A percentile compares a stretch with the other conserved stretches of the same genome.
phyloP scores from a whole-genome alignment of 2,888 invertebrate genomes.

The Agrochola lychnidis region DNA sequence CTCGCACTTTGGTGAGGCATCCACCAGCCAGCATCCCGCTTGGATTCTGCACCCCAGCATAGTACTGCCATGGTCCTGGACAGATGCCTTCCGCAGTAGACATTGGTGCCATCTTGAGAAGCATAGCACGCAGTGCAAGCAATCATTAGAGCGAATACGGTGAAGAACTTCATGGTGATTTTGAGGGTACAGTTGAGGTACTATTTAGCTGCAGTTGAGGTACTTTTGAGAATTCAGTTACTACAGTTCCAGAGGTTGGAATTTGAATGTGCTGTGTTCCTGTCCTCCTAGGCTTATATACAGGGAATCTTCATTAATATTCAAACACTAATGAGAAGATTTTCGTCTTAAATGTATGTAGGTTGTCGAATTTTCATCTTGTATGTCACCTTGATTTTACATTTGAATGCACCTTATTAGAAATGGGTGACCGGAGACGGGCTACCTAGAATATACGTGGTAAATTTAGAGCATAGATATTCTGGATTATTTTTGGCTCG shows the following conservation, averaged over 20 bases:
- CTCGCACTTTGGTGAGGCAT: constrained; percentile 42
- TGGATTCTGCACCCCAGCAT: constrained; percentile 46
- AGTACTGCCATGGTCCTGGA: constrained; percentile 35
- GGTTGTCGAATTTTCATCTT: constrained; percentile 42
- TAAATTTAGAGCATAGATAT: not conserved
- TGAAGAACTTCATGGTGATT: constrained; percentile 52
- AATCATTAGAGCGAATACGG: constrained; percentile 35
- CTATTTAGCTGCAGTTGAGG: not conserved
- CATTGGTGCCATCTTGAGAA: constrained; percentile 42
- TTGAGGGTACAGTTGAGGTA: not conserved
- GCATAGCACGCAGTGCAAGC: constrained; percentile 38
- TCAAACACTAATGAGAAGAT: constrained; percentile 47
- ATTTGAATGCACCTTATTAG: constrained; percentile 18
- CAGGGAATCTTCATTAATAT: constrained; percentile 51
- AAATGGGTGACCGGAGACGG: constrained; percentile 34
- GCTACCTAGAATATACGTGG: not conserved
- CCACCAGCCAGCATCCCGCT: constrained; percentile 61
- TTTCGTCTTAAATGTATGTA: constrained; percentile 15
- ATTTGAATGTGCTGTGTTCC: constrained; percentile 38
- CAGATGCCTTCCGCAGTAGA: constrained; percentile 50
- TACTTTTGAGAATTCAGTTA: not conserved
- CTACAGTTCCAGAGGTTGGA: constrained; percentile 2
- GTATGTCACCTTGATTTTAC: constrained; percentile 52
- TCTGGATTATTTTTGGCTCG: constrained; percentile 5
- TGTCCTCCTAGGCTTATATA: constrained; percentile 38